Evolutionary conservation across 92 coral and sea anemone genomes (phyloP).

Genomic region (Virgularia gustaviana): DNA sequence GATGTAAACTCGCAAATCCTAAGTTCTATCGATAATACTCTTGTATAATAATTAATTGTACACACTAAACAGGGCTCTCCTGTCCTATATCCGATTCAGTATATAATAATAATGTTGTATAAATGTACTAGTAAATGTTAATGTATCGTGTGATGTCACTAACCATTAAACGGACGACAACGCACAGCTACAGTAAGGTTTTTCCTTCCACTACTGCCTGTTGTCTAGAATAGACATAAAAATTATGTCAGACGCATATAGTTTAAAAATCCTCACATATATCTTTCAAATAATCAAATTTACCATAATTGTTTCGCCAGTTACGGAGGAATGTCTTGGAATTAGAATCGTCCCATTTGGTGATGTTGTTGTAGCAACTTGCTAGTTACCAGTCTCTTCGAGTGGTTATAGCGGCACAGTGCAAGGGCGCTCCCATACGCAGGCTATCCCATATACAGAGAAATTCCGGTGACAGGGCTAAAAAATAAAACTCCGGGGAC

Average conservation of each 20-base stretch:
- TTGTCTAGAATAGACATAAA: conserved; percentile 62
- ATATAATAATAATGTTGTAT: too few species aligned
- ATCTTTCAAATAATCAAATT: too few species aligned
- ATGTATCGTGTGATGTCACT: conserved; percentile 11
- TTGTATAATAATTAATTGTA: neutral
- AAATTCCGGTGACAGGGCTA: too few species aligned
- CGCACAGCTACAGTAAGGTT: conserved; percentile 84
- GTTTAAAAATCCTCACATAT: too few species aligned
- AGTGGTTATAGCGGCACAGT: neutral
- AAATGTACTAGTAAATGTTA: neutral
- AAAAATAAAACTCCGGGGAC: too few species aligned
- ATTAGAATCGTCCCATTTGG: conserved; percentile 6
- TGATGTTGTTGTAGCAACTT: conserved; percentile 33
- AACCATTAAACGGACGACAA: conserved; percentile 93
- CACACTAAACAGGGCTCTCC: neutral
- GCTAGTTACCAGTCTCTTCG: conserved; percentile 2
- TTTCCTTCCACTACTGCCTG: conserved; percentile 61
- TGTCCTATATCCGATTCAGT: neutral
- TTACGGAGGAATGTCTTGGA: conserved; percentile 34
- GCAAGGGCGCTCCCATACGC: neutral
- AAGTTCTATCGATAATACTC: too few species aligned
- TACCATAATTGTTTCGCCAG: conserved; percentile 26
- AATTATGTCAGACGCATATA: conserved; percentile 17
- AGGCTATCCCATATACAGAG: neutral
- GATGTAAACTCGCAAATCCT: too few species aligned